These are phyloP conservation scores for Helicoverpa assulta DNA, from an alignment of 2,888 invertebrate species.

Conservation along the genomic window DNA sequence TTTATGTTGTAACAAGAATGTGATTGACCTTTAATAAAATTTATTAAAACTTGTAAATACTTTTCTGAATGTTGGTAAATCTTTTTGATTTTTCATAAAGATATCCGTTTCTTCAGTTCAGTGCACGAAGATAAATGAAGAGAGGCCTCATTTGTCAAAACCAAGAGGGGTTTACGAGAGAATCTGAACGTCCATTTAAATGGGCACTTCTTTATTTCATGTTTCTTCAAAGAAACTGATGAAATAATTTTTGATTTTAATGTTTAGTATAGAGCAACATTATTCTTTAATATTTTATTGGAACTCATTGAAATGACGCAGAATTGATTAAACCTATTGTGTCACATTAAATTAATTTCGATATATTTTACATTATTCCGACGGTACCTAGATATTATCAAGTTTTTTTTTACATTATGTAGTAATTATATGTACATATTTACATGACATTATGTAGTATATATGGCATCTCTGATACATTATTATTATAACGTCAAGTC, in stretches of 20 bases:
- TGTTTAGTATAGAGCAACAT: background rate
- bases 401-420: too few relatives aligned
- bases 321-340: too few relatives aligned
- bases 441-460: too few relatives aligned
- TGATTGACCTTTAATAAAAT: too few relatives aligned
- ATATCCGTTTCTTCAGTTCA: slow-evolving; percentile 18
- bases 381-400: too few relatives aligned
- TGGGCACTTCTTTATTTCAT: slow-evolving; percentile 29
- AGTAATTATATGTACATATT: too few relatives aligned
- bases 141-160: slow-evolving; percentile 53
- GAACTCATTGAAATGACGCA: background rate
- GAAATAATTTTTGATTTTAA: slow-evolving; percentile 28
- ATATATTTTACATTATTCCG: too few relatives aligned
- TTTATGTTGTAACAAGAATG: too few relatives aligned
- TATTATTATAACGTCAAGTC: too few relatives aligned
- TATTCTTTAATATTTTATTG: slow-evolving; percentile 10
- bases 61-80: background rate
- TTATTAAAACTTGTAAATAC: too few relatives aligned
- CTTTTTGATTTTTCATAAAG: slow-evolving; percentile 10
- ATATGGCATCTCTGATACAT: too few relatives aligned
- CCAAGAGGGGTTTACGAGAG: slow-evolving; percentile 31
- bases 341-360: too few relatives aligned
- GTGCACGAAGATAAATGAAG: slow-evolving; percentile 44
- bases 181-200: slow-evolving; percentile 31
- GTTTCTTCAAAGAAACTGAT: slow-evolving; percentile 17